Evolutionary conservation across 2,888 invertebrate species (phyloP), one percentile per base, ranked within the genome.

Genomic region (Drosophila pseudotakahashii): DNA sequence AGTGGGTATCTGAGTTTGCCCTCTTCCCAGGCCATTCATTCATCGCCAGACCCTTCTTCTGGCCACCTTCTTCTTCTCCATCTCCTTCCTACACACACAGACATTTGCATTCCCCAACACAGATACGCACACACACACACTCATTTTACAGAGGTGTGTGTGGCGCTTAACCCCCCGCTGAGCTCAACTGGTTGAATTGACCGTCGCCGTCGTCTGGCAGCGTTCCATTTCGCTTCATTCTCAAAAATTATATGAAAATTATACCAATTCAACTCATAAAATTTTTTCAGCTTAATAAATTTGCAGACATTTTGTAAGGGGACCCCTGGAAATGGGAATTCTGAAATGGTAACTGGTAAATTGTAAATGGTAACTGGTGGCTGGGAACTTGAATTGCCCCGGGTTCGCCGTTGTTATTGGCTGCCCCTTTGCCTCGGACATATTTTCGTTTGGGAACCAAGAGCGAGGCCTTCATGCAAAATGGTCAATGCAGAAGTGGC

Each of bases 201-300:
- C 36, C 48, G 45, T 45, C 42, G 30, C 11, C 53, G 44, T 32
- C 67, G 70, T 54, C 74, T 75, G 76, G 61, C 71, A 71, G 66
- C 79, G 77, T 83, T 79, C 83, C 83, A 76, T 80, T 87, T 85
- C 73, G 87, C 67, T 80, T 85, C 73, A 62, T 74, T 81, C 76
- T 75, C 66, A 81, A 87, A 89, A 88, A 85, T 89, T 90, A 89
- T 89, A 88, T 90, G 89, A 90, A 90, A 89, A 90, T 90, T 90
- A 90, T 90, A 85, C 89, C 85, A 84, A 85, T 88, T 89, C 86
- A 78, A 89, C 86, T 90, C 90, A 90, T 90, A 90, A 90, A 90
- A 82, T 83, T 88, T 86, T 87, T 90, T 78, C 85, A 88, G 85
- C 85, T 79, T 79, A 87, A 89, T 89, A 89, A 87, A 87, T 89